A percentile compares a stretch with the other conserved stretches of the same genome.
phyloP scores from a whole-genome alignment of 2,888 invertebrate genomes.

The Horisme vitalbata region DNA sequence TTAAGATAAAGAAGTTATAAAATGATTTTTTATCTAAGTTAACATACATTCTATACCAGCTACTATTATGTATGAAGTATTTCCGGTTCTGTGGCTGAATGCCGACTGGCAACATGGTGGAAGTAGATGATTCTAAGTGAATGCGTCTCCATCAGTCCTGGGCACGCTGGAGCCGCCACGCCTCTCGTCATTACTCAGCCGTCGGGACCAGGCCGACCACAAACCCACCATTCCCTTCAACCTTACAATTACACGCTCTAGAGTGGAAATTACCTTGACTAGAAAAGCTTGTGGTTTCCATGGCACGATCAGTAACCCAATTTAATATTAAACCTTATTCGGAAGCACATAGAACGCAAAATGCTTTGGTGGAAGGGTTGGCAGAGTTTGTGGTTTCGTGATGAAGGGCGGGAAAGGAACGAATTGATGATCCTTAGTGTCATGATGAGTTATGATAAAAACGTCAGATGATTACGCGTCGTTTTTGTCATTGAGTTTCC shows the following conservation, averaged over 20 bases:
- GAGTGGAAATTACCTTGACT: background rate
- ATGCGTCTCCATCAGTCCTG: slow-evolving; percentile 16
- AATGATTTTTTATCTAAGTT: too few species aligned
- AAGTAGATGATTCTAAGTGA: slow-evolving; percentile 5
- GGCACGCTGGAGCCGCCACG: slow-evolving; percentile 10
- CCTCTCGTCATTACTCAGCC: slow-evolving; percentile 15
- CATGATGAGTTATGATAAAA: slow-evolving; percentile 20
- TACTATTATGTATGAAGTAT: too few species aligned
- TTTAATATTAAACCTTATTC: background rate
- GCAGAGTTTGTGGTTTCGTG: slow-evolving; percentile 10
- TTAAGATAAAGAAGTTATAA: too few species aligned
- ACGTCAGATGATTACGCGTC: slow-evolving; percentile 8
- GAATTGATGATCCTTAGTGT: slow-evolving; percentile 29
- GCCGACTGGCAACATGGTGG: background rate
- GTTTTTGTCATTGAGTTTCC: too few species aligned
- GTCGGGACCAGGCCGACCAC: slow-evolving; percentile 9
- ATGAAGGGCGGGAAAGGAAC: slow-evolving; percentile 23
- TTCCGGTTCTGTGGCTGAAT: slow-evolving; percentile 1
- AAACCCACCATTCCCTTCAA: background rate
- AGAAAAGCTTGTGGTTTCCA: slow-evolving; percentile 8
- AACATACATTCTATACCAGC: too few species aligned
- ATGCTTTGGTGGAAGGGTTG: background rate
- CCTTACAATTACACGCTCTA: background rate
- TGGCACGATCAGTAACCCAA: background rate
- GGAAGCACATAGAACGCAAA: background rate